Evolutionary conservation across 2,113 vertebrate species (phyloP), one percentile per base, ranked within the genome.

Genomic region (Nothoprocta pentlandii): DNA sequence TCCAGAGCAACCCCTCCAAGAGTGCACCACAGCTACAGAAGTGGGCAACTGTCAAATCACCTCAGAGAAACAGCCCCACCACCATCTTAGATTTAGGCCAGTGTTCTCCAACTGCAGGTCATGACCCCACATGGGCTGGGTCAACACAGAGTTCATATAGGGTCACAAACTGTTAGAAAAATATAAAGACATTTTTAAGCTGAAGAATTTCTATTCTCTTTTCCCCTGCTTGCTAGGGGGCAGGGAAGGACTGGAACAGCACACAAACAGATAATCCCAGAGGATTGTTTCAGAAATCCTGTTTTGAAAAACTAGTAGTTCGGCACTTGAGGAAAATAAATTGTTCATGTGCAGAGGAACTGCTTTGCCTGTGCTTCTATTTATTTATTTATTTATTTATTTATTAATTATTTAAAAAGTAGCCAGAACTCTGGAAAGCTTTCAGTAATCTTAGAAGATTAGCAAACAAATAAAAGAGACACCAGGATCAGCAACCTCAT

Each of bases 161-260:
- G 85, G 77, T 89, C 92, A 92, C 46, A 32, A 39, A 62, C 16
- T 28, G 12, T 20, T 85, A 79, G 73, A 86, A 89, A 86, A 90
- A 90, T 61, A 64, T 78, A 71, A 93, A 94, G 90, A 94, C 92
- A 84, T 71, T 78, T 84, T 92, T 90, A 80, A 92, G 77, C 73
- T 75, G 14, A 71, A 93, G 85, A 56, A 88, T 90, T 95, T 88
- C 68, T 92, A 51, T 83, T 90, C 19, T 0, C 12, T 49, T 83
- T 89, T 80, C 36, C 36, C 59, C 36, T 26, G 10, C 12, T 73
- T 62, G 41, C 6, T n/a, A 16, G 9, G 8, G 54, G 69, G 39
- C 39, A 44, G 59, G 41, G 83, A 44, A 54, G 21, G 59, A 82
- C 21, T 41, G 26, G 56, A 88, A n/a, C 36, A 49, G 51, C 51